phyloP scores from a whole-genome alignment of 1,140 invertebrate genomes.

The Drosophila setifemur region DNA sequence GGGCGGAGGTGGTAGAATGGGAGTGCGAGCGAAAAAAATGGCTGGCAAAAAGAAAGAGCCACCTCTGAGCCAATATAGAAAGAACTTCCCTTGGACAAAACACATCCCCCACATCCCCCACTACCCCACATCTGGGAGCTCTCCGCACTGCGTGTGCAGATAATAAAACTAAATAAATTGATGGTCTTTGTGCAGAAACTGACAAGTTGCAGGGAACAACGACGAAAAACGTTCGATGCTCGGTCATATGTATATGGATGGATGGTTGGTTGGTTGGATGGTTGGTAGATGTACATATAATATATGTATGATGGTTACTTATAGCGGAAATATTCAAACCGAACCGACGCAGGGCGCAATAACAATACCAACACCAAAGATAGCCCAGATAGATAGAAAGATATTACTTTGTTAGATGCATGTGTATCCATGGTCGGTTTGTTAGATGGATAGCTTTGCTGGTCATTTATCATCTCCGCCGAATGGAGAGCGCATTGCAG shows the following conservation, averaged over 20 bases:
- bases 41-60: slow-evolving; percentile 24
- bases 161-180: slow-evolving; percentile 81
- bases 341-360: slow-evolving; percentile 7
- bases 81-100: slow-evolving; percentile 31
- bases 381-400: slow-evolving; percentile 53
- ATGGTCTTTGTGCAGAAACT: slow-evolving; percentile 78
- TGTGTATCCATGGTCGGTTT: slow-evolving; percentile 18
- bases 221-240: slow-evolving; percentile 56
- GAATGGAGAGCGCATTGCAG: slow-evolving; percentile 41
- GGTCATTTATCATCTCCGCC: slow-evolving; percentile 64
- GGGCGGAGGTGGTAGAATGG: slow-evolving; percentile 6
- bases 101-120: background rate
- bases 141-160: slow-evolving; percentile 71
- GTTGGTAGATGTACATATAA: no score
- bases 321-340: slow-evolving; percentile 43
- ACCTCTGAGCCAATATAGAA: slow-evolving; percentile 42
- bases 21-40: slow-evolving; percentile 9
- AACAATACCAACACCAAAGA: slow-evolving; percentile 48
- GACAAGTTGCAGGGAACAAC: slow-evolving; percentile 67
- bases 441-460: slow-evolving; percentile 23
- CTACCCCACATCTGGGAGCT: slow-evolving; percentile 7
- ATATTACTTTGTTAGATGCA: slow-evolving; percentile 46
- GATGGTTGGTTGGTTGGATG: no score
- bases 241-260: slow-evolving; percentile 51
- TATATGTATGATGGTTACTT: slow-evolving; percentile 10